Conservation (phyloP, 2,113 vertebrate genomes). For the Tapirus terrestris region DNA sequence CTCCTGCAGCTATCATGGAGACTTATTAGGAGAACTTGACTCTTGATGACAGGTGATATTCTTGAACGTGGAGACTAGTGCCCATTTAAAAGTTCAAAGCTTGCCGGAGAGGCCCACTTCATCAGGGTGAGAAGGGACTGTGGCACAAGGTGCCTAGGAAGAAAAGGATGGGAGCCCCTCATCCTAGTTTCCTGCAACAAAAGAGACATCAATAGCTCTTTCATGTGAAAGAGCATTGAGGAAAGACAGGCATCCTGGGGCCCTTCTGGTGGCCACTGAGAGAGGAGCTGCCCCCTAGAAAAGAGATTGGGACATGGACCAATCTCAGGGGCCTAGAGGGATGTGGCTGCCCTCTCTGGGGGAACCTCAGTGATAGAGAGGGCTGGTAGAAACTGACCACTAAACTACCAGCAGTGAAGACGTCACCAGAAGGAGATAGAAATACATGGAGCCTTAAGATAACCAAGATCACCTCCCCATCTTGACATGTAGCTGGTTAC, state of each 20-base stretch:
- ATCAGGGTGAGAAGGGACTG: background rate
- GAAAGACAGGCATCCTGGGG: background rate
- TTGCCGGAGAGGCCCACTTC: background rate
- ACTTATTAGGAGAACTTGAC: background rate
- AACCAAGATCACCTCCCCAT: background rate
- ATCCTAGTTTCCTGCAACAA: background rate
- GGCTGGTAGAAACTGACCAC: background rate
- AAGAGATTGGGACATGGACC: background rate
- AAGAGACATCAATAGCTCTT: background rate
- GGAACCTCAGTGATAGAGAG: background rate
- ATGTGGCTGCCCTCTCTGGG: background rate
- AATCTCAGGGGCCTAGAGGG: background rate
- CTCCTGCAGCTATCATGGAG: background rate
- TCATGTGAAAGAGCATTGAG: background rate
- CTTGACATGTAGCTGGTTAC: background rate
- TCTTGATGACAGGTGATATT: background rate
- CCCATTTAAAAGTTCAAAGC: background rate
- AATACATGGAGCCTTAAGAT: background rate
- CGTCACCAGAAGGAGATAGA: background rate
- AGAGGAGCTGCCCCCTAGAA: background rate
- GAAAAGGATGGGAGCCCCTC: background rate
- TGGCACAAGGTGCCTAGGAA: background rate
- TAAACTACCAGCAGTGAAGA: background rate
- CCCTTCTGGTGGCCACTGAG: background rate
- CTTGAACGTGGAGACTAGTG: background rate